Percentiles rank a stretch among this genome's conserved stretches.
Evolutionary conservation across 2,113 vertebrate species (phyloP).

Genomic region (Tautogolabrus adspersus): DNA sequence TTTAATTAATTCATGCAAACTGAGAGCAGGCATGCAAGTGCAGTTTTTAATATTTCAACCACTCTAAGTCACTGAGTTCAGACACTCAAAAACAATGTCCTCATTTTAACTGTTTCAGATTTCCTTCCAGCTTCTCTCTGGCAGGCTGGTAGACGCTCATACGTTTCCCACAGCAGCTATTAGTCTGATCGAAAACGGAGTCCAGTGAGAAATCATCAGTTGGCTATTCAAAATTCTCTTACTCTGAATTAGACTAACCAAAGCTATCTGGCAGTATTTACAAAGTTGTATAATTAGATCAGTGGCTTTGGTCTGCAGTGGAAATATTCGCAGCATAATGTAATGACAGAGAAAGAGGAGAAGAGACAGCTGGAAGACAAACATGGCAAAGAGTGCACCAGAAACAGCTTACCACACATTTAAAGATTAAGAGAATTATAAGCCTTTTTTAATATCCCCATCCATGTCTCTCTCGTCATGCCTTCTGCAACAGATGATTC

Average conservation of each 20-base stretch:
- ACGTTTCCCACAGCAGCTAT: constrained; percentile 28
- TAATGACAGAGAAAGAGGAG: constrained; percentile 66
- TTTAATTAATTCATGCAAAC: neutral
- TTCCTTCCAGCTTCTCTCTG: constrained; percentile 34
- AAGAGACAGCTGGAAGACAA: constrained; percentile 41
- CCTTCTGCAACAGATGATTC: constrained; percentile 41
- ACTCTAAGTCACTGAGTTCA: constrained; percentile 5
- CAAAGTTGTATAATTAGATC: constrained; percentile 72
- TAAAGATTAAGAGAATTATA: constrained; percentile 62
- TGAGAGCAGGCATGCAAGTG: neutral
- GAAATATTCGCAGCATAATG: constrained; percentile 66
- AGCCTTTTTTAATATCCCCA: constrained; percentile 42
- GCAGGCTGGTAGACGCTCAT: neutral
- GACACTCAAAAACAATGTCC: constrained; percentile 29
- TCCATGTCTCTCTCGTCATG: constrained; percentile 20
- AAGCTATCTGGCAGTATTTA: constrained; percentile 77
- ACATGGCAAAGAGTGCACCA: constrained; percentile 18
- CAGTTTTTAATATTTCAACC: neutral
- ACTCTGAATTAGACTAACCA: constrained; percentile 40
- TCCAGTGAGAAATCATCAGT: constrained; percentile 36
- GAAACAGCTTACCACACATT: constrained; percentile 42
- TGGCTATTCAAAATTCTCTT: constrained; percentile 37
- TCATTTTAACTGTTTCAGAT: constrained; percentile 12
- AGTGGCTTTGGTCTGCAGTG: constrained; percentile 68
- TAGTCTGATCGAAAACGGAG: constrained; percentile 40